Evolutionary conservation across 2,888 invertebrate species (phyloP), one percentile per base, ranked within the genome.

Genomic region (Platerodrilus igneus): DNA sequence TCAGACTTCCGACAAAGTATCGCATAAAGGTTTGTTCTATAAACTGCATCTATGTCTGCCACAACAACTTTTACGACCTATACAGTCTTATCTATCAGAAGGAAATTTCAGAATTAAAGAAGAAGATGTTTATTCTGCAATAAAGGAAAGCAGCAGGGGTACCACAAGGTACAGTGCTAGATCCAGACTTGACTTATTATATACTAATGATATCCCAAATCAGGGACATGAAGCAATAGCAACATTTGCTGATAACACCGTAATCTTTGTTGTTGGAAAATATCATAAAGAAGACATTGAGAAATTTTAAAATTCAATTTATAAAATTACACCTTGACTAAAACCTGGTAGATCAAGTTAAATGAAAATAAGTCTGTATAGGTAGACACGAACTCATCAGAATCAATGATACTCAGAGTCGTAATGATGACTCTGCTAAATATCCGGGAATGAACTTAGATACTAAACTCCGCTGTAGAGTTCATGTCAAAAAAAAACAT

Each of bases 371-470:
- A 52, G 38, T 52, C 47, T 7, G n/a, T n/a, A n/a, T n/a, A n/a
- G n/a, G n/a, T n/a, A 23, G 30, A 5, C 45, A 52, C 13, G 34
- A 48, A 13, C 51, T 46, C n/a, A 49, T 50, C 22, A 43, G 51
- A 15, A 41, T 26, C 9, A 35, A 44, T 30, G 44, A 36, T 28
- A 48, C 21, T 26, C 33, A 29, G 21, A 29, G 23, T 23, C 26
- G 30, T 17, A 21, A 35, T 15, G 27, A 27, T 25, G 35, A 30
- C 18, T 11, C 41, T 23, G 41, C 35, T 15, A 35, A 41, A 28
- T 35, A 35, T 18, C 11, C 35, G 16, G 34, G 40, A 9, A 40
- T 30, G 30, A 35, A 22, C 21, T 18, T 29, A 8, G 29, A 18
- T 18, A 29, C 34, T n/a, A 35, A 35, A n/a, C 19, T 35, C 17